Evolutionary conservation across 35 echinoderm and acorn worm genomes (phyloP), one percentile per base, ranked within the genome.

Genomic region (Heliocidaris tuberculata): DNA sequence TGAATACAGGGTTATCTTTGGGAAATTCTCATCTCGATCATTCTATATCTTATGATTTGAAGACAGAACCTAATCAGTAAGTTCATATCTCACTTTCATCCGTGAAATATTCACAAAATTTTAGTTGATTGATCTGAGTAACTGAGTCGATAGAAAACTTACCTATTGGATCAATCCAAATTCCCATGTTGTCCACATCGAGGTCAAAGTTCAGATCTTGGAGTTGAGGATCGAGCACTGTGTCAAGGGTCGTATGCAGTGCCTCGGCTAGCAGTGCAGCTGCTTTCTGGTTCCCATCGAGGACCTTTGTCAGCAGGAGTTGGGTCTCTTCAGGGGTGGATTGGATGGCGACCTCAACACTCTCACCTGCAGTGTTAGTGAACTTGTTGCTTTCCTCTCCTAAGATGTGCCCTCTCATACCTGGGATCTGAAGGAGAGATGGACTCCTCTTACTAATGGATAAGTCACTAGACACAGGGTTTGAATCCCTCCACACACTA

Each of bases 101-200:
- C 0, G 35, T 42, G 35, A 42, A 42, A 42, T 42, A 42, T 42
- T 42, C 3, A 42, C 35, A 42, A 42, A 42, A 42, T 42, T 42
- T 42, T 42, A 42, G 35, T 42, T 42, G 35, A 3, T 42, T 3
- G 35, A 42, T 42, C 35, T 42, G 35, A 42, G 35, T 42, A 42
- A 1, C 35, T 42, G 35, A 42, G 35, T 42, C 0, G 35, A 42
- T 42, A 1, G 35, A 42, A 42, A 32, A 59, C 70, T 85, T 85
- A 99, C 98, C 98, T 49, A 99, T 99, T 65, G 98, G 98, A 94
- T 99, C 98, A 54, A 99, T 99, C 98, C 98, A 99, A 31, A 99
- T 97, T 13, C 97, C 98, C 4, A 99, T 32, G 2, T 48, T 93
- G 48, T 97, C 92, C 2, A 97, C 29, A 95, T 99, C 98, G 29